Conservation (phyloP, 2,888 invertebrate species). For the Tachina lurida region DNA sequence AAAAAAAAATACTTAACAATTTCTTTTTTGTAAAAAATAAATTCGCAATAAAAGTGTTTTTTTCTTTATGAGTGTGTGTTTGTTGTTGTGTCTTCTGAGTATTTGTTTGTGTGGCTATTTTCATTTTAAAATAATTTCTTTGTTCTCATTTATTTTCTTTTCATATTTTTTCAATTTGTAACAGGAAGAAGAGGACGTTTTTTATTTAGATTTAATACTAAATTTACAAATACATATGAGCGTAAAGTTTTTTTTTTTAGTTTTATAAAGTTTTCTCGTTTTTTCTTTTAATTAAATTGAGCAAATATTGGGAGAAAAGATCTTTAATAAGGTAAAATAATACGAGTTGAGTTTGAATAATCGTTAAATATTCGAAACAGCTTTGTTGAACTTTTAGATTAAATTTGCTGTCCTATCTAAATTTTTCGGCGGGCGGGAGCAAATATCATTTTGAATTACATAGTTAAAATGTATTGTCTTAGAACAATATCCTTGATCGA, state of each 20-base stretch:
- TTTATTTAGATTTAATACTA: constrained; percentile 66
- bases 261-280: constrained; percentile 13
- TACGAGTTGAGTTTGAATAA: constrained; percentile 16
- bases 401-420: too few species aligned
- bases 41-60: constrained; percentile 62
- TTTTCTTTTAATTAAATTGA: constrained; percentile 67
- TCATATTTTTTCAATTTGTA: constrained; percentile 43
- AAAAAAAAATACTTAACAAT: constrained; percentile 54
- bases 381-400: not conserved
- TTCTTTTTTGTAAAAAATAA: constrained; percentile 53
- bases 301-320: constrained; percentile 56
- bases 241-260: constrained; percentile 50
- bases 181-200: constrained; percentile 67
- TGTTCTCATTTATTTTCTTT: constrained; percentile 24
- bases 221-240: constrained; percentile 64
- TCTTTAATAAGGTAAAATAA: constrained; percentile 13
- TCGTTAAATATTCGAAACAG: constrained; percentile 5
- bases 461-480: too few species aligned
- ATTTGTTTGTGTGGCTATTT: constrained; percentile 27
- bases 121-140: constrained; percentile 54
- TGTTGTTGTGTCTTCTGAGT: constrained; percentile 7
- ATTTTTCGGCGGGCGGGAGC: too few species aligned
- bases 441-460: too few species aligned
- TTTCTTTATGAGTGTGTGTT: constrained; percentile 54
- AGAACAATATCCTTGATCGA: too few species aligned